These are phyloP conservation scores for Atherinomorus stipes DNA, from an alignment of 2,113 vertebrate genomes.

Conservation along the genomic window DNA sequence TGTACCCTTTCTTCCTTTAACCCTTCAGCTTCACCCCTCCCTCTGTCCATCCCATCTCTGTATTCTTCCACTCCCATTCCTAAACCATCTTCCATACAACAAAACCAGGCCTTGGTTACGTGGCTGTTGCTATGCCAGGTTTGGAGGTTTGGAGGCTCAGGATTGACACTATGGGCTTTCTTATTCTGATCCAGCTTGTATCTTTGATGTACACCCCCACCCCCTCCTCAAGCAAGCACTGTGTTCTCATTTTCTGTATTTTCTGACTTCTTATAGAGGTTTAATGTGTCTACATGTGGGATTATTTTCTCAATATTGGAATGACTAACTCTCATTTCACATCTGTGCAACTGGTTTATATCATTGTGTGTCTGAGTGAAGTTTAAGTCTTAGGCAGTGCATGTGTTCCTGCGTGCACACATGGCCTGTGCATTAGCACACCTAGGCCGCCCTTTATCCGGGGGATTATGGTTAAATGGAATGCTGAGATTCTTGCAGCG, in stretches of 20 bases:
- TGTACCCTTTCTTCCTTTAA: slow-evolving; percentile 18
- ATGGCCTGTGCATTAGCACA: slow-evolving; percentile 70
- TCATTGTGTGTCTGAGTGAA: slow-evolving; percentile 41
- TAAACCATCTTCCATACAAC: slow-evolving; percentile 47
- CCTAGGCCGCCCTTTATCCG: slow-evolving; percentile 71
- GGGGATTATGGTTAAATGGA: slow-evolving; percentile 80
- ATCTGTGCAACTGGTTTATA: slow-evolving; percentile 32
- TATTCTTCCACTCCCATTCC: slow-evolving; percentile 48
- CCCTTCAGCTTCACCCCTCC: slow-evolving; percentile 40
- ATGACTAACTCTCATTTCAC: slow-evolving; percentile 15
- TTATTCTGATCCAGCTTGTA: slow-evolving; percentile 38
- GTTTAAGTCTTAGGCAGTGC: slow-evolving; percentile 49
- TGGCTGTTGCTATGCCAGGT: slow-evolving; percentile 69
- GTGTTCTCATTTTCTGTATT: neutral
- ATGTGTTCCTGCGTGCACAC: slow-evolving; percentile 2
- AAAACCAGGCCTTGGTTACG: slow-evolving; percentile 57
- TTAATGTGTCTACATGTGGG: slow-evolving; percentile 7
- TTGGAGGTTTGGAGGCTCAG: slow-evolving; percentile 25
- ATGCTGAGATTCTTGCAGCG: slow-evolving; percentile 72
- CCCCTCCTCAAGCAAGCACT: neutral
- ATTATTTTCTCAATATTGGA: slow-evolving; percentile 18
- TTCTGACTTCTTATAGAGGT: neutral
- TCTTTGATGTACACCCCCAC: slow-evolving; percentile 22
- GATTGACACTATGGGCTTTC: slow-evolving; percentile 34
- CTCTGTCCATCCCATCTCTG: slow-evolving; percentile 49